phyloP scores from a whole-genome alignment of 2,888 invertebrate genomes.

The Rugalucina vietnamica region DNA sequence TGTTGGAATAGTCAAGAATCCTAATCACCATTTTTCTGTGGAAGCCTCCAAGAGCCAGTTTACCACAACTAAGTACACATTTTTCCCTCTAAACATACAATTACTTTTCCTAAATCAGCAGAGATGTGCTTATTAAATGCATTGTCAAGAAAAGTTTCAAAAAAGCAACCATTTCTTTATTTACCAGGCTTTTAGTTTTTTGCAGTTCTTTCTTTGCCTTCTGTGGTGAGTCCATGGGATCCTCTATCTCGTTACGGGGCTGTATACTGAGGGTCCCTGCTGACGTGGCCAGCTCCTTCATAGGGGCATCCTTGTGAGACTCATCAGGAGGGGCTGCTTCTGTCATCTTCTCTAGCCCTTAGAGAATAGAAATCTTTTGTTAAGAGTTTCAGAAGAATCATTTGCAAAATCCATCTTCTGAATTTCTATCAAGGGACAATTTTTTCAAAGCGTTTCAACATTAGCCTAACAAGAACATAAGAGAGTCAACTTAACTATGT shows the following conservation, averaged over 20 bases:
- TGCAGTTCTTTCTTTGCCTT: conserved; percentile 54
- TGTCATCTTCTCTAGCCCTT: conserved; percentile 95
- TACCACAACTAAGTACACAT: too few relatives aligned
- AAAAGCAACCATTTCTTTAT: too few relatives aligned
- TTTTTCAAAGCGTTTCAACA: not conserved
- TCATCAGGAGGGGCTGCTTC: conserved; percentile 94
- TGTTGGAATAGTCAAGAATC: too few relatives aligned
- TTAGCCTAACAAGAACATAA: not conserved
- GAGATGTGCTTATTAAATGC: too few relatives aligned
- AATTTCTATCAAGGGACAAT: too few relatives aligned
- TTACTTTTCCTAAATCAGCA: too few relatives aligned
- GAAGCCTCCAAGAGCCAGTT: too few relatives aligned
- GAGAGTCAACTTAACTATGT: not conserved
- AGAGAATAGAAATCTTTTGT: not conserved
- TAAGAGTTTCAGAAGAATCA: too few relatives aligned
- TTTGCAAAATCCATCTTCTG: too few relatives aligned
- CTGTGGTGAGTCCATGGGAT: conserved; percentile 63
- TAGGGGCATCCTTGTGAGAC: conserved; percentile 72
- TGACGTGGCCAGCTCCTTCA: conserved; percentile 76
- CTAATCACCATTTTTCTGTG: too few relatives aligned
- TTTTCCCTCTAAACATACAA: too few relatives aligned
- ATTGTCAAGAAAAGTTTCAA: too few relatives aligned
- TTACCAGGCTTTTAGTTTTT: conserved; percentile 71
- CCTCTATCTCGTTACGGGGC: conserved; percentile 76
- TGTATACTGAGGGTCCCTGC: conserved; percentile 73